Conservation (phyloP, 2,888 invertebrate species). For the Junonia oenone region DNA sequence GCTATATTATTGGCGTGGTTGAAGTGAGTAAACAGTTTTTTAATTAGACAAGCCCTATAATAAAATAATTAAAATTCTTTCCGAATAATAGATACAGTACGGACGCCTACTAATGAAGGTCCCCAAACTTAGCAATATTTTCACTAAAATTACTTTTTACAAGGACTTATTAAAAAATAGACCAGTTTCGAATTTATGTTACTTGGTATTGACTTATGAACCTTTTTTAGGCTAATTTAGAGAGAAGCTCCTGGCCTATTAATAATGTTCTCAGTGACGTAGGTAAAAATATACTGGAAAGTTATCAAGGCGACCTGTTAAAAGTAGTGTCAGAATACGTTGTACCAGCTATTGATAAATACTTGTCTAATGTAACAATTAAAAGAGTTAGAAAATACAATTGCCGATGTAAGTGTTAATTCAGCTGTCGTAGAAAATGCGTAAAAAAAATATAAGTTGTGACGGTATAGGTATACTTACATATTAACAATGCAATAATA, state of each 20-base stretch:
- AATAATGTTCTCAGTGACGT: slow-evolving; percentile 41
- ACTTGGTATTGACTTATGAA: too few species aligned
- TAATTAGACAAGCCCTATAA: too few species aligned
- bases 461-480: too few species aligned
- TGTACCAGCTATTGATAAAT: slow-evolving; percentile 18
- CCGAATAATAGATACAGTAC: too few species aligned
- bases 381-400: slow-evolving; percentile 28
- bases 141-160: too few species aligned
- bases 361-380: slow-evolving; percentile 22
- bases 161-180: too few species aligned
- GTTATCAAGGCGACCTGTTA: slow-evolving; percentile 36
- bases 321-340: slow-evolving; percentile 25
- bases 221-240: slow-evolving; percentile 39
- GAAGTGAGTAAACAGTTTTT: slow-evolving; percentile 26
- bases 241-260: slow-evolving; percentile 44
- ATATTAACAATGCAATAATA: too few species aligned
- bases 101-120: too few species aligned
- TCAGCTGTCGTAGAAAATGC: slow-evolving; percentile 13
- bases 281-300: slow-evolving; percentile 38
- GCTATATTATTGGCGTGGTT: slow-evolving; percentile 25
- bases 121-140: too few species aligned
- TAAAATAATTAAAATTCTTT: too few species aligned
- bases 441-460: too few species aligned
- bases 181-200: too few species aligned
- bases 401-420: slow-evolving; percentile 18